phyloP scores from a whole-genome alignment of 2,888 invertebrate genomes.

The Cinara cedri region DNA sequence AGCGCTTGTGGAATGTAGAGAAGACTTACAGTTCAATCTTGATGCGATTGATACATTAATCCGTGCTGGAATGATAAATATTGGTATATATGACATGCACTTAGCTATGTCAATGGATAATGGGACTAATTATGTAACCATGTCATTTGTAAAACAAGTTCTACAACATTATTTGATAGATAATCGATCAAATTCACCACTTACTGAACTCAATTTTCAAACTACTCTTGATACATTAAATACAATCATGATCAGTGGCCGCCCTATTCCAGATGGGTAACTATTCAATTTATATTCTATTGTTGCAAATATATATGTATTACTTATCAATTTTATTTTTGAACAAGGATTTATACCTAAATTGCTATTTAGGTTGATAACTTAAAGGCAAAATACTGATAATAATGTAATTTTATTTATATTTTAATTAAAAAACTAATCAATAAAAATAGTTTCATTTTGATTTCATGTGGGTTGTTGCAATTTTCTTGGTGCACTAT shows the following conservation, averaged over 20 bases:
- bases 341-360: too few relatives aligned
- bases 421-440: too few relatives aligned
- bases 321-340: too few relatives aligned
- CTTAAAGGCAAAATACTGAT: too few relatives aligned
- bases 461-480: too few relatives aligned
- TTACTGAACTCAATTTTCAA: constrained; percentile 83
- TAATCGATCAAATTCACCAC: constrained; percentile 77
- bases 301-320: too few relatives aligned
- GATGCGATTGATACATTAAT: constrained; percentile 91
- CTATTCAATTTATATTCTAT: constrained; percentile 60
- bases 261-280: constrained; percentile 81
- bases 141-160: constrained; percentile 89
- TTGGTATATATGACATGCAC: constrained; percentile 77
- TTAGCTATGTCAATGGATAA: constrained; percentile 86
- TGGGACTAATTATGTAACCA: constrained; percentile 79
- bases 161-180: constrained; percentile 86
- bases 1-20: constrained; percentile 80
- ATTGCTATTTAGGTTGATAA: too few relatives aligned
- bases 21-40: constrained; percentile 86
- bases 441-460: too few relatives aligned
- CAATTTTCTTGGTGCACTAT: too few relatives aligned
- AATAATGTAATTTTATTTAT: too few relatives aligned
- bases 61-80: constrained; percentile 79
- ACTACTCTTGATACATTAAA: constrained; percentile 85
- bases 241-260: constrained; percentile 73